A percentile compares a stretch with the other conserved stretches of the same genome.
These are phyloP conservation scores for Corbicula japonica DNA, from an alignment of 2,888 invertebrate genomes.

Conservation along the genomic window DNA sequence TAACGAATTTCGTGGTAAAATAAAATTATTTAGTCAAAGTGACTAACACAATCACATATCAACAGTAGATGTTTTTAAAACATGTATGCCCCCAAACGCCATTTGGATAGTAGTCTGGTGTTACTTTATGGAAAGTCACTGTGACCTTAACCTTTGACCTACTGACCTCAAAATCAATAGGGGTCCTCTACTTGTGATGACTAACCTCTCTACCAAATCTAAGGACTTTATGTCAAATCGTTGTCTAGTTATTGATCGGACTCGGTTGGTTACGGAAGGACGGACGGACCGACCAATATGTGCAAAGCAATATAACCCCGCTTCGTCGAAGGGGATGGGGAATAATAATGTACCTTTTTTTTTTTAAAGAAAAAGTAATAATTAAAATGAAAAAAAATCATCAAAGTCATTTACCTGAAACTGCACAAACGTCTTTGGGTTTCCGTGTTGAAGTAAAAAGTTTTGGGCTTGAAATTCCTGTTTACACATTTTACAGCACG, in stretches of 20 bases:
- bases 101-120: background rate
- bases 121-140: background rate
- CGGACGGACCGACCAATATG: background rate
- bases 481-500: slow-evolving; percentile 32
- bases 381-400: background rate
- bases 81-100: background rate
- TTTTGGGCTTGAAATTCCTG: slow-evolving; percentile 55
- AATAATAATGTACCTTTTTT: background rate
- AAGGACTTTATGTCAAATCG: background rate
- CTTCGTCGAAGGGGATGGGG: background rate
- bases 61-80: background rate
- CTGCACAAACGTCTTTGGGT: slow-evolving; percentile 55
- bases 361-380: background rate
- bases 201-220: no score
- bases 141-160: no score
- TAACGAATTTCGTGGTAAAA: no score
- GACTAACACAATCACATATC: no score
- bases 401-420: slow-evolving; percentile 57
- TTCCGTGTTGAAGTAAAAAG: slow-evolving; percentile 52
- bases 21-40: no score
- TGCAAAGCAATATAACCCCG: no score
- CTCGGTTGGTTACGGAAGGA: background rate
- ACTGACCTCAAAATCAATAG: no score
- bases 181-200: no score
- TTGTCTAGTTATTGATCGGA: background rate